Base-by-base conservation (phyloP, 2,797 vertebrate species). In the Thaleichthys pacificus region DNA sequence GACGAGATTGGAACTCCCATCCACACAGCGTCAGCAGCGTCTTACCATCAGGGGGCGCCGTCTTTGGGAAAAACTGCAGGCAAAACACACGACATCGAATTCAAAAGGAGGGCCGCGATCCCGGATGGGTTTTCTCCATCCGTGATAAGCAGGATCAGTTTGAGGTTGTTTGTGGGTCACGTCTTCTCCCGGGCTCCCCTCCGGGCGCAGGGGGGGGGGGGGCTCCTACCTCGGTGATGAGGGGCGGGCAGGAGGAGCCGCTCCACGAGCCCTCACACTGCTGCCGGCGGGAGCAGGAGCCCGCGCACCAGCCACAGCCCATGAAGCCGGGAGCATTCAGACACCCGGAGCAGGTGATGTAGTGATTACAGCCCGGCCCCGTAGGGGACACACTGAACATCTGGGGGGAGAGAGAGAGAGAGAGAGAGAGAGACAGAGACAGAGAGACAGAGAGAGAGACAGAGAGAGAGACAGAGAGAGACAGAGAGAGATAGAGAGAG, bases 351-450 rank as follows among this genome's bases (percentile, higher is more conserved):
- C 97, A 99, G 0, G 93, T 95, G 71, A 94, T 85, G 68, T 96
- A 96, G 86, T 99, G 97, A 28, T 8, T 89, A 85, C 97, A 99
- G n/a, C 97, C 97, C 0, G 97, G 97, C 35, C 97, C 97, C 1
- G 64, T 86, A 74, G 94, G 67, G 0, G 94, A 94, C 32, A 98
- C 93, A 66, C 77, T 92, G 85, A 95, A 95, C 84, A 98, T 84
- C 97, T 99, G 77, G 57, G 78, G 9, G 3, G 17, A 57, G 7
- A 77, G 28, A 66, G 15, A 38, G 26, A 42, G 54, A 51, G 21
- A 19, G 14, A 28, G 57, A 26, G 47, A 24, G 9, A 12, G 26
- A 12, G 24, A 19, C 17, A 22, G 51, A 26, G 32, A n/a, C 12
- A 22, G 14, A 38, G 5, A 38, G 49, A 54, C 5, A 60, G 32